phyloP scores from a whole-genome alignment of 2,113 vertebrate species.

The Pangasianodon hypophthalmus region DNA sequence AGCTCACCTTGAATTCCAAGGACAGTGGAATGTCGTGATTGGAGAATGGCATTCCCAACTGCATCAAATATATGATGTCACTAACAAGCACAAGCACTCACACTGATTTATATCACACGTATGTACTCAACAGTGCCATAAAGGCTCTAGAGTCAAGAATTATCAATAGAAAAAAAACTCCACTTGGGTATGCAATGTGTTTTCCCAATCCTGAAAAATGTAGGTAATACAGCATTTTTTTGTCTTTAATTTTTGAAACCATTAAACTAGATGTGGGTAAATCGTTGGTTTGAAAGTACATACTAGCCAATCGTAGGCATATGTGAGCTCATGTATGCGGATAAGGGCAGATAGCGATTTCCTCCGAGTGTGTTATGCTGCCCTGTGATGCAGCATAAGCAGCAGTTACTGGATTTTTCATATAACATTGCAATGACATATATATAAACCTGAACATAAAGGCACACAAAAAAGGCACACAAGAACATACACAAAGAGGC shows the following conservation, averaged over 20 bases:
- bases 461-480: neutral
- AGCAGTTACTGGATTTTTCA: neutral
- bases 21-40: slow-evolving; percentile 47
- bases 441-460: neutral
- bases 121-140: neutral
- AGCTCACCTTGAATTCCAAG: slow-evolving; percentile 51
- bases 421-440: neutral
- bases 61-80: slow-evolving; percentile 24
- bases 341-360: too few relatives aligned
- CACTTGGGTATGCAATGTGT: neutral
- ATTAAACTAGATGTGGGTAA: neutral
- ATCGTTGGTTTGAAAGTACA: neutral
- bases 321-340: neutral
- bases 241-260: neutral
- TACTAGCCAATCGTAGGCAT: neutral
- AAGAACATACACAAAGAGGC: neutral
- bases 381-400: neutral
- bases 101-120: neutral
- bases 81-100: slow-evolving; percentile 3
- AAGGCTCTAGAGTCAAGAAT: neutral
- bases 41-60: slow-evolving; percentile 36
- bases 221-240: neutral
- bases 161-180: neutral
- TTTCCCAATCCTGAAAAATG: neutral
- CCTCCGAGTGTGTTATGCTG: neutral